A percentile compares a stretch with the other conserved stretches of the same genome.
Evolutionary conservation across 2,888 invertebrate genomes (phyloP).

Genomic region (Dynastes maya): DNA sequence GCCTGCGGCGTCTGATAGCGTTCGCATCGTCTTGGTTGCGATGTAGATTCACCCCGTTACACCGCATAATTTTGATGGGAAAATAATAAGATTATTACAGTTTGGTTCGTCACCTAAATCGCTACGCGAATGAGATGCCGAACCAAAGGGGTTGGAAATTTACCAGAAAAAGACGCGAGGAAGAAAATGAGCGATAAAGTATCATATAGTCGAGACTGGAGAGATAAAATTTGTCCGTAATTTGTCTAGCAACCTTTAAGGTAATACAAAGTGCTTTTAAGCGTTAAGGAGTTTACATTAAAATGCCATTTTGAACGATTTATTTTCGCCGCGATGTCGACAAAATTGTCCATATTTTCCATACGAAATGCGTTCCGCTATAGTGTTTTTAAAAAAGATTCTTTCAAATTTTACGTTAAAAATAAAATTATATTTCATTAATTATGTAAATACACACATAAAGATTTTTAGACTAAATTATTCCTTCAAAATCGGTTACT

Average conservation of each 20-base stretch:
- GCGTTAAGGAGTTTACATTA: slow-evolving; percentile 36
- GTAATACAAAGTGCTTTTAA: slow-evolving; percentile 29
- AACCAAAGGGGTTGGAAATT: slow-evolving; percentile 6
- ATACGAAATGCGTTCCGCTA: neutral
- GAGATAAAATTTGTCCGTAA: slow-evolving; percentile 26
- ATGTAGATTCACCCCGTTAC: neutral
- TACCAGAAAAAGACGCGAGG: slow-evolving; percentile 5
- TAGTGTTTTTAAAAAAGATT: too few relatives aligned
- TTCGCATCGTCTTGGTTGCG: slow-evolving; percentile 1
- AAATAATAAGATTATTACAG: slow-evolving; percentile 10
- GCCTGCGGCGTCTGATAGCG: slow-evolving; percentile 1
- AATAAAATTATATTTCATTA: too few relatives aligned
- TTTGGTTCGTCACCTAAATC: slow-evolving; percentile 3
- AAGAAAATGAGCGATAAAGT: neutral
- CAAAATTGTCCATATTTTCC: neutral
- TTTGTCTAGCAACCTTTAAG: slow-evolving; percentile 40
- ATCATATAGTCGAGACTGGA: slow-evolving; percentile 5
- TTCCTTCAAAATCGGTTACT: too few relatives aligned
- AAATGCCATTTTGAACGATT: slow-evolving; percentile 30
- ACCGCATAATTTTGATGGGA: slow-evolving; percentile 10
- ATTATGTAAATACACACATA: too few relatives aligned
- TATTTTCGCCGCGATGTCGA: neutral
- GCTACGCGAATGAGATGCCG: neutral
- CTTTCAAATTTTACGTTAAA: too few relatives aligned
- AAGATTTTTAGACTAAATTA: too few relatives aligned